Percentiles rank a stretch among this genome's conserved stretches.
phyloP scores from a whole-genome alignment of 2,113 vertebrate species.

The Oxygymnocypris stewartii region DNA sequence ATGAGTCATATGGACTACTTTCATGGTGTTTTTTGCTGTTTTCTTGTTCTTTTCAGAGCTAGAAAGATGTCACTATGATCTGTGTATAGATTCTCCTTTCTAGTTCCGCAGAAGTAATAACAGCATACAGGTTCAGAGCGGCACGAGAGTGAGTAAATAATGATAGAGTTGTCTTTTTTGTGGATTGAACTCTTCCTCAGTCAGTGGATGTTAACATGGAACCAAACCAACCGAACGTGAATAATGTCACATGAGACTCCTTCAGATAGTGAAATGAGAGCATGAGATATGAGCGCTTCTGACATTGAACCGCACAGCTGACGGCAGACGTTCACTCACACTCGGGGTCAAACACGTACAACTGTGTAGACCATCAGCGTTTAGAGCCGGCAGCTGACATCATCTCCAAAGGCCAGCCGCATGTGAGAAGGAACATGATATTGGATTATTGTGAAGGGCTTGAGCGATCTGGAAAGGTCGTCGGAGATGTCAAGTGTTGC shows the following conservation, averaged over 20 bases:
- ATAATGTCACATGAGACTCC: slow-evolving; percentile 37
- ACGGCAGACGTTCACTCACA: neutral
- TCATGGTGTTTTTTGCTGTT: neutral
- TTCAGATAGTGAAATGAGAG: slow-evolving; percentile 7
- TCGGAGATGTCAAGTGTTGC: slow-evolving; percentile 46
- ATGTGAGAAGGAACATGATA: slow-evolving; percentile 15
- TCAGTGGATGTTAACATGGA: slow-evolving; percentile 9
- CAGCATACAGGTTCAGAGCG: neutral
- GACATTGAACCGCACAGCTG: slow-evolving; percentile 2
- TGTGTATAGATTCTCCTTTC: neutral
- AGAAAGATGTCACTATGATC: neutral
- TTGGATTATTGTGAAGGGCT: slow-evolving; percentile 51
- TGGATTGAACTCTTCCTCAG: slow-evolving; percentile 29
- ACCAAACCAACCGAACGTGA: slow-evolving; percentile 29
- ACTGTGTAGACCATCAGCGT: neutral
- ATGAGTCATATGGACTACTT: neutral
- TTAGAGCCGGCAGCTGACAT: neutral
- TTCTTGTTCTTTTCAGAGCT: neutral
- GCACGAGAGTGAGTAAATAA: neutral
- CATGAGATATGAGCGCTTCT: slow-evolving; percentile 11
- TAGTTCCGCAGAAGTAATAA: neutral
- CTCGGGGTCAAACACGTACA: neutral
- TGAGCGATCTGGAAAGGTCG: slow-evolving; percentile 38
- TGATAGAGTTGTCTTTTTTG: neutral
- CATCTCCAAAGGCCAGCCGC: neutral